Evolutionary conservation across 1,140 invertebrate species (phyloP).

Genomic region (Riptortus pedestris): DNA sequence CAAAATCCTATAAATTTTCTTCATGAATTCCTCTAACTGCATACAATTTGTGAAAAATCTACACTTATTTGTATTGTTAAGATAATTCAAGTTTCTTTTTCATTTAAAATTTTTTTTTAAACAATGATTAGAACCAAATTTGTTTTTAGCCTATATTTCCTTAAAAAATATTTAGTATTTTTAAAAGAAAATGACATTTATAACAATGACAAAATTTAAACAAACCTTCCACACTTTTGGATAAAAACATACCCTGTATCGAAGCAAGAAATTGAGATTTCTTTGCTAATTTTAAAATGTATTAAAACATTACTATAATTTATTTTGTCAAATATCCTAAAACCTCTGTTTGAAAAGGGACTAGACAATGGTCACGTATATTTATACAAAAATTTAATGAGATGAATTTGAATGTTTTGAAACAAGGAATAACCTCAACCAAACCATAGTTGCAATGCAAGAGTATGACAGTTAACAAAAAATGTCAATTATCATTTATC

Average conservation of each 20-base stretch:
- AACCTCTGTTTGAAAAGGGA: not conserved
- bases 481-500: slow-evolving; percentile 1
- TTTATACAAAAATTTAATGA: not conserved
- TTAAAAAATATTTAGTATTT: slow-evolving; percentile 28
- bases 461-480: slow-evolving; percentile 7
- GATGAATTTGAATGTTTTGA: not conserved
- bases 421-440: too few species aligned
- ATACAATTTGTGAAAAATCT: slow-evolving; percentile 30
- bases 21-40: slow-evolving; percentile 13
- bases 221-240: slow-evolving; percentile 27
- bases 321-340: slow-evolving; percentile 15
- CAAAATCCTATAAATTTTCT: slow-evolving; percentile 12
- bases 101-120: slow-evolving; percentile 22
- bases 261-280: slow-evolving; percentile 29
- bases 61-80: slow-evolving; percentile 27
- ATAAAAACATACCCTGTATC: slow-evolving; percentile 32
- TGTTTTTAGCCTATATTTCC: slow-evolving; percentile 27
- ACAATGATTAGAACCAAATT: slow-evolving; percentile 25
- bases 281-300: slow-evolving; percentile 26
- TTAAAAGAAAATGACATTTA: slow-evolving; percentile 27
- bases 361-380: not conserved
- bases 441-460: too few species aligned
- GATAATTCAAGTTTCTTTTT: slow-evolving; percentile 25
- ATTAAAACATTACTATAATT: slow-evolving; percentile 19
- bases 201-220: slow-evolving; percentile 29